Evolutionary conservation across 92 coral and sea anemone species (phyloP).

Genomic region (Umimayanthus chanpuru): DNA sequence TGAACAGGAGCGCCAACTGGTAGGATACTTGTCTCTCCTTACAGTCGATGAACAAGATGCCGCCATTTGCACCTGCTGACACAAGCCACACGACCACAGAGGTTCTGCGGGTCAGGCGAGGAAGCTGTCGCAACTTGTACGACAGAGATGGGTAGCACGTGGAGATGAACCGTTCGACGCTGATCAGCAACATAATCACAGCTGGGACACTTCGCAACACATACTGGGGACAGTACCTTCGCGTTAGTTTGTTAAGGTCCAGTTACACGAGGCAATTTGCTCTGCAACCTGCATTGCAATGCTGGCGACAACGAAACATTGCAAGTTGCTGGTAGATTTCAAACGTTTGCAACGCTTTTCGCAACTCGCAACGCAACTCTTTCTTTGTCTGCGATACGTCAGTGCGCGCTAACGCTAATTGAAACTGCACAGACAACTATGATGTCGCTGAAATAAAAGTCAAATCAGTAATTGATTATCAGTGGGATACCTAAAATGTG

Average conservation of each 20-base stretch:
- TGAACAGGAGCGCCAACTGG: constrained; percentile 8
- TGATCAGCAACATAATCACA: constrained; percentile 33
- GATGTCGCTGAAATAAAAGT: no score
- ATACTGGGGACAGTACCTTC: background rate
- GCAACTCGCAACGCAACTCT: no score
- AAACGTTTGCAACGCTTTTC: no score
- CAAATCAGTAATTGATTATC: no score
- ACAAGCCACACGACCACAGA: background rate
- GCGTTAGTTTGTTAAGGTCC: background rate
- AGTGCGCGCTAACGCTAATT: no score
- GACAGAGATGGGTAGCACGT: constrained; percentile 33
- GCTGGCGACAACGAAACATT: no score
- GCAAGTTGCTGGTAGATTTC: no score
- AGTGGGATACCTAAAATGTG: no score
- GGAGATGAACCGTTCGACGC: constrained; percentile 30
- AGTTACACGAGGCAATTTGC: background rate
- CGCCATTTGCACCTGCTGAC: background rate
- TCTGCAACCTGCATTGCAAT: no score
- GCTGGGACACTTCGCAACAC: constrained; percentile 32
- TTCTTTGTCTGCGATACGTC: no score
- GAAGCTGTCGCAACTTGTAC: constrained; percentile 26
- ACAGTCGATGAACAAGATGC: constrained; percentile 27
- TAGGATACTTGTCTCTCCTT: constrained; percentile 10
- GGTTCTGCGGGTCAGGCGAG: constrained; percentile 12
- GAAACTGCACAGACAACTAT: no score